These are phyloP conservation scores for Mystacornis crossleyi DNA, from an alignment of 2,113 vertebrate species.

Conservation along the genomic window DNA sequence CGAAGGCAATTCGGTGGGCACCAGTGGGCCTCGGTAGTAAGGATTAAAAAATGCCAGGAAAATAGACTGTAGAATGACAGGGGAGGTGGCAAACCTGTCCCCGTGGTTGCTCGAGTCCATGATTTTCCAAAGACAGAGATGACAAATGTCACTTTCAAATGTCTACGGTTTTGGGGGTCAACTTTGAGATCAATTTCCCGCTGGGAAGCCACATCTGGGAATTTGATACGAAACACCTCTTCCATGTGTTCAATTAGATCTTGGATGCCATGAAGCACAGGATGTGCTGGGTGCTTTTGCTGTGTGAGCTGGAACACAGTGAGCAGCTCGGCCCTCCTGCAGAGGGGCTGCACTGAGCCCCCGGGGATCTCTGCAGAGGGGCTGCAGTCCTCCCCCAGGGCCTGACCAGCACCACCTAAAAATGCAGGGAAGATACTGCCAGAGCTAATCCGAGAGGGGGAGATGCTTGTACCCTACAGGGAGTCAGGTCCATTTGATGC, in stretches of 20 bases:
- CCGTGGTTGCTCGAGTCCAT: not conserved
- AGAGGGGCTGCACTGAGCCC: not conserved
- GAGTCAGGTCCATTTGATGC: not conserved
- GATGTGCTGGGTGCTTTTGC: too few species aligned
- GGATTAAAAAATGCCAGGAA: not conserved
- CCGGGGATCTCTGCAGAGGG: not conserved
- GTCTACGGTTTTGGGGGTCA: accelerated
- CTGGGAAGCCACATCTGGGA: not conserved
- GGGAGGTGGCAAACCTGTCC: not conserved
- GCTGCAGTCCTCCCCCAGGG: not conserved
- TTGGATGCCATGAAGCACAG: not conserved
- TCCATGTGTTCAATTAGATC: accelerated
- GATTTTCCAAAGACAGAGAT: not conserved
- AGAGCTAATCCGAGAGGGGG: not conserved
- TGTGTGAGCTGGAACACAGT: not conserved
- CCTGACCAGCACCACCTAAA: not conserved
- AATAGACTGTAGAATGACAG: not conserved
- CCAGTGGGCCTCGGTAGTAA: not conserved
- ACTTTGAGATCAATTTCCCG: not conserved
- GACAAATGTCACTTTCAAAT: not conserved
- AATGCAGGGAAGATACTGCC: not conserved
- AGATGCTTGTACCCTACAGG: not conserved
- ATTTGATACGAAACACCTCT: not conserved
- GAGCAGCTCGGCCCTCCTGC: not conserved
- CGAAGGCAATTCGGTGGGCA: not conserved